Percentiles rank a stretch among this genome's conserved stretches.
Evolutionary conservation across 2,797 vertebrate species (phyloP).

Genomic region (Pampus argenteus): DNA sequence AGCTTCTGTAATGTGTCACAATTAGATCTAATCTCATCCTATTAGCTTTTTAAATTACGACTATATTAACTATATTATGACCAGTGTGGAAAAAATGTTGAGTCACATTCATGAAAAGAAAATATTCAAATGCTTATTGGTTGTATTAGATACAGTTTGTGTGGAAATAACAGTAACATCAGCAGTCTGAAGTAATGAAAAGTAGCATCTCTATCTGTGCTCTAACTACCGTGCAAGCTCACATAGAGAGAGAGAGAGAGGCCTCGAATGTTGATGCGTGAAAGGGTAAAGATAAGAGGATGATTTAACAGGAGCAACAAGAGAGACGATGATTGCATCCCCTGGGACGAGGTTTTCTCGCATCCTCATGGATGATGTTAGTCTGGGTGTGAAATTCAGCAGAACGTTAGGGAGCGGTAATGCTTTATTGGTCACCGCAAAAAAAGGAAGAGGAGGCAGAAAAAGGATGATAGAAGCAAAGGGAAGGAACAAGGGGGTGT

Average conservation of each 20-base stretch:
- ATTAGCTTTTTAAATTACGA: neutral
- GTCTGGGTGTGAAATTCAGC: constrained; percentile 78
- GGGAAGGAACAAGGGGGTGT: neutral
- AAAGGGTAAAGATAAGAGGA: constrained; percentile 70
- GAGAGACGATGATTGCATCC: constrained; percentile 53
- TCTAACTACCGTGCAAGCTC: constrained; percentile 63
- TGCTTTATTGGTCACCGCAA: constrained; percentile 67
- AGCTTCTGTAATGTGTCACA: neutral
- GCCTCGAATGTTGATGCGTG: constrained; percentile 63
- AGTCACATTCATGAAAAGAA: neutral
- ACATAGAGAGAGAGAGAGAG: constrained; percentile 34
- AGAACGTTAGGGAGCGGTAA: constrained; percentile 65
- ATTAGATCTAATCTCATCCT: neutral
- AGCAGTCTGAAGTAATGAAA: constrained; percentile 29
- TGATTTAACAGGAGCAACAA: constrained; percentile 56
- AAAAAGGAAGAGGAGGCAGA: constrained; percentile 25
- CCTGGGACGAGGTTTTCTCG: constrained; percentile 56
- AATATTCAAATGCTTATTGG: neutral
- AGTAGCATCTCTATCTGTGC: constrained; percentile 48
- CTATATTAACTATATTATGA: neutral
- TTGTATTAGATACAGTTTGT: neutral
- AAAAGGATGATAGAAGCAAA: constrained; percentile 32
- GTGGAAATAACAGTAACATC: constrained; percentile 5
- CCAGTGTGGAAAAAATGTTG: neutral
- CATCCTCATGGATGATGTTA: constrained; percentile 54